Conservation (phyloP, 2,888 invertebrate species). For the Chesias legatella region DNA sequence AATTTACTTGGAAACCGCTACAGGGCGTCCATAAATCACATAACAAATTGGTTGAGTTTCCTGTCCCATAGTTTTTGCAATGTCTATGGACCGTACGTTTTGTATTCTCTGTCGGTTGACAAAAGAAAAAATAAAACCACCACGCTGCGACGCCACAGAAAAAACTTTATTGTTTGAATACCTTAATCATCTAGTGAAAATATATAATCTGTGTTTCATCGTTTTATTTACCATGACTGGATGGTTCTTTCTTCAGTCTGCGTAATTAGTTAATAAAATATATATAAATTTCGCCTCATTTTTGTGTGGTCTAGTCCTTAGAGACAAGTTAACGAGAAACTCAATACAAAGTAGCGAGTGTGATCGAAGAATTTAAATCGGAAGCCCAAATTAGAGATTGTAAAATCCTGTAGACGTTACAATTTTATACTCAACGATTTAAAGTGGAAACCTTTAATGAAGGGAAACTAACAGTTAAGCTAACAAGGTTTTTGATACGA, state of each 20-base stretch:
- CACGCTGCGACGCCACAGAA: too few species aligned
- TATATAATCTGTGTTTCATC: too few species aligned
- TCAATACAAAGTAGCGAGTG: conserved; percentile 1
- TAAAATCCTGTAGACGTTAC: conserved; percentile 23
- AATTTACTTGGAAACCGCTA: conserved; percentile 37
- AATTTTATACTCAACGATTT: conserved; percentile 35
- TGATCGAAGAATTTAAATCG: conserved; percentile 11
- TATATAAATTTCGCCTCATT: too few species aligned
- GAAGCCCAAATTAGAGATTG: conserved; percentile 25
- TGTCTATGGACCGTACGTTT: conserved; percentile 17
- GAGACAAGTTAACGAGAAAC: too few species aligned
- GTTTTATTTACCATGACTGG: too few species aligned
- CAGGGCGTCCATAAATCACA: conserved; percentile 33
- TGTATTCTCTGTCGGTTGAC: conserved; percentile 6
- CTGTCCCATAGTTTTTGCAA: conserved; percentile 33
- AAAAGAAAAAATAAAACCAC: conserved; percentile 4
- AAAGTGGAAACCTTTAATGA: conserved; percentile 52
- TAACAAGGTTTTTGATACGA: conserved; percentile 70
- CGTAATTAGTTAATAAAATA: too few species aligned
- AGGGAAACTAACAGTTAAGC: conserved; percentile 67
- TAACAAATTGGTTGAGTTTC: conserved; percentile 33
- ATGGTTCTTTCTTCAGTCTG: too few species aligned
- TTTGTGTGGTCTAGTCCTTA: too few species aligned
- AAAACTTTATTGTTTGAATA: too few species aligned
- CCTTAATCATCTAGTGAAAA: too few species aligned